Evolutionary conservation across 1,140 invertebrate species (phyloP).

Genomic region (Aleiodes sp.): DNA sequence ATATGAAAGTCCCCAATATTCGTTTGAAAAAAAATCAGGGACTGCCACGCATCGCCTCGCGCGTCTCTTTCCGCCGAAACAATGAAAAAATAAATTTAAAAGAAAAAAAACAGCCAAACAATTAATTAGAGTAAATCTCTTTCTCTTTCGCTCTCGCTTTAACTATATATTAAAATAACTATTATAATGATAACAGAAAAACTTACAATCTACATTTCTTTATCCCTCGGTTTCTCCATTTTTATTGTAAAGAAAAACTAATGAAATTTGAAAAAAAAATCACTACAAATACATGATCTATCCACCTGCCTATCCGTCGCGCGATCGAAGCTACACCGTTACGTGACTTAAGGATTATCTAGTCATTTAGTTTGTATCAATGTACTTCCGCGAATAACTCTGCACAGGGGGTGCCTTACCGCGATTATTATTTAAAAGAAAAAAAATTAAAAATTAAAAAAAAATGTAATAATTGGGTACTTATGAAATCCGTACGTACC

Average conservation of each 20-base stretch:
- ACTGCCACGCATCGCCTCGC: constrained; percentile 3
- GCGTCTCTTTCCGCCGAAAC: constrained; percentile 2
- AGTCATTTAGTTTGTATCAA: constrained; percentile 54
- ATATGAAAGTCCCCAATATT: background rate
- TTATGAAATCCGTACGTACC: constrained; percentile 23
- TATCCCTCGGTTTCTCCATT: constrained; percentile 9
- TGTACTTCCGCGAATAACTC: constrained; percentile 55
- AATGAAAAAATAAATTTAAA: constrained; percentile 1
- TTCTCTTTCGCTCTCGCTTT: constrained; percentile 24
- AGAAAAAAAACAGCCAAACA: background rate
- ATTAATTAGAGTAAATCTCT: constrained; percentile 13
- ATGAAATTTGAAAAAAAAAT: background rate
- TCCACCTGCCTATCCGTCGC: constrained; percentile 31
- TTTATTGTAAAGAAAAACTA: constrained; percentile 8
- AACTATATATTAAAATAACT: constrained; percentile 21
- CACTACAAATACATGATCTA: constrained; percentile 3
- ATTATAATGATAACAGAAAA: background rate
- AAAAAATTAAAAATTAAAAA: constrained; percentile 33
- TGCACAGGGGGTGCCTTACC: constrained; percentile 54
- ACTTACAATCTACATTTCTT: background rate
- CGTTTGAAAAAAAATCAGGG: background rate
- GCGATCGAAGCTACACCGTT: constrained; percentile 38
- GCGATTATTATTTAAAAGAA: constrained; percentile 42
- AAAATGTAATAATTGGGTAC: constrained; percentile 34
- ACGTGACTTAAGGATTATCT: constrained; percentile 52